Evolutionary conservation across 2,797 vertebrate genomes (phyloP), one percentile per base, ranked within the genome.

Genomic region (Cirrhinus mrigala): DNA sequence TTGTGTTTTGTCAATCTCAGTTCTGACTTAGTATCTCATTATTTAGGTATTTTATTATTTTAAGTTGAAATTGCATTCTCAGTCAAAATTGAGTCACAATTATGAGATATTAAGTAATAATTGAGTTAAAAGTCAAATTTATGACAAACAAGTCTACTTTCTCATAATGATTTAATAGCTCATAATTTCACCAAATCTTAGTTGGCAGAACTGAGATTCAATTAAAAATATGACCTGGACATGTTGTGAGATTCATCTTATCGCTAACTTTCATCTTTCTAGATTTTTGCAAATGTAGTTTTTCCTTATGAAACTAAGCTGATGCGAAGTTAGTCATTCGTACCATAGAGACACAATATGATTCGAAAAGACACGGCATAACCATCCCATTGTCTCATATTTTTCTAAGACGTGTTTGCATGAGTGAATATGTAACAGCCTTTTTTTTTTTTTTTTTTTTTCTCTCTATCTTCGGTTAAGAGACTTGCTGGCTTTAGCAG

Each of bases 391-490:
- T 92, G 87, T 90, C 90, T 92, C 90, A 89, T 94, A 92, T 94
- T 95, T 94, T 95, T 94, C 88, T 94, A 92, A 92, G 89, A 75
- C 73, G 83, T 89, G 88, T 87, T 88, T 93, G 94, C 95, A 93
- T 93, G 89, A 84, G 56, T 88, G 56, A 85, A 87, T 79, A 74
- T 80, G 68, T 89, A 84, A 75, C 84, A 83, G 24, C 46, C 81
- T 52, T 68, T 71, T 87, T 60, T 68, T 71, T 84, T 11, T 29
- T 18, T 4, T 18, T 52, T 18, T 2, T 6, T 40, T 40, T 40
- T 40, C n/a, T 1, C 33, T 37, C 33, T 18, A 6, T 58, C 12
- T 74, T 82, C 4, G 27, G 16, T 87, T 64, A 27, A 79, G 33
- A 75, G 77, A 44, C 50, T 58, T 58, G 50, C 52, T 52, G 27